Evolutionary conservation across 2,113 vertebrate species (phyloP).

Genomic region (Perognathus longimembris): DNA sequence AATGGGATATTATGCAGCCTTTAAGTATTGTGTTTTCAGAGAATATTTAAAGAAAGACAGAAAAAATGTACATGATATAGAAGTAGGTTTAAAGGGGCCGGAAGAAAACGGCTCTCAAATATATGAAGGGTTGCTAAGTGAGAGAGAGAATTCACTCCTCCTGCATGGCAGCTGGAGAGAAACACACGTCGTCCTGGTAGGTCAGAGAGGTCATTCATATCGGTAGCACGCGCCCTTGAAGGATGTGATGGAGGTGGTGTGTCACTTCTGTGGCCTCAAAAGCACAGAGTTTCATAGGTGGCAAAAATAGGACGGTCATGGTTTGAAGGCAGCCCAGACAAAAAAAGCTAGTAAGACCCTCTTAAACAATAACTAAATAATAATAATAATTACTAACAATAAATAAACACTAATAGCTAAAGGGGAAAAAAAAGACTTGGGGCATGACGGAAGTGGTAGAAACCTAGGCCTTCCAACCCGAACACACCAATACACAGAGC

Average conservation of each 20-base stretch:
- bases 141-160: slow-evolving; percentile 1
- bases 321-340: too few species aligned
- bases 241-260: neutral
- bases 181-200: neutral
- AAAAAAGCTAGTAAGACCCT: too few species aligned
- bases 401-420: too few species aligned
- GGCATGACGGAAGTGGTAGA: too few species aligned
- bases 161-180: neutral
- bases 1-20: slow-evolving; percentile 61
- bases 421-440: too few species aligned
- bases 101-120: slow-evolving; percentile 51
- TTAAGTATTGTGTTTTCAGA: slow-evolving; percentile 71
- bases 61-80: slow-evolving; percentile 51
- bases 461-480: too few species aligned
- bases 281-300: neutral
- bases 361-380: too few species aligned
- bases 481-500: too few species aligned
- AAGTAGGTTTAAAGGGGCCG: neutral
- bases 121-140: slow-evolving; percentile 10
- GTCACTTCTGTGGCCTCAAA: neutral
- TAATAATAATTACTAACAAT: too few species aligned
- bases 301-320: too few species aligned
- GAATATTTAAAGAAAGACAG: slow-evolving; percentile 64
- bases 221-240: too few species aligned
- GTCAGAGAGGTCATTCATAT: accelerated